A percentile compares a stretch with the other conserved stretches of the same genome.
Conservation (phyloP, 1,140 invertebrate species). For the Ceratina calcarata region DNA sequence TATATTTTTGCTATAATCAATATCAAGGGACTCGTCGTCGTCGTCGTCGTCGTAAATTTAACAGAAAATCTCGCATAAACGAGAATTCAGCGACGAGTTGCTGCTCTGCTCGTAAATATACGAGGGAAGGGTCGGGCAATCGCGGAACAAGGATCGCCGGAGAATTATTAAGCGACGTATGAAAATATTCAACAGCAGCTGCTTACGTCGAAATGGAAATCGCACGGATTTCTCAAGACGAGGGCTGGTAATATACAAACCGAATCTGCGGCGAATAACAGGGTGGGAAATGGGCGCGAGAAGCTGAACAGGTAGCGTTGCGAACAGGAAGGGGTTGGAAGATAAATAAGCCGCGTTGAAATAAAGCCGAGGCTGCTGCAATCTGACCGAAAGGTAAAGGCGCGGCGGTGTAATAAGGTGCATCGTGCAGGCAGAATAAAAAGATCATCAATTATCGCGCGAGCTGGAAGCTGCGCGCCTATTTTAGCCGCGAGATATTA, state of each 20-base stretch:
- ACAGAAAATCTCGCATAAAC: not conserved
- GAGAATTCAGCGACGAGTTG: not conserved
- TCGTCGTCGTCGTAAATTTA: not conserved
- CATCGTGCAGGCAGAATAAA: constrained; percentile 69
- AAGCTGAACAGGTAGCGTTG: not conserved
- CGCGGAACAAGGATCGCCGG: not conserved
- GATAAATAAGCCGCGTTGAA: constrained; percentile 60
- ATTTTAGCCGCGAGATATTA: constrained; percentile 73
- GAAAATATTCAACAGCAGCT: constrained; percentile 44
- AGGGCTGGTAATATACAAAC: constrained; percentile 51
- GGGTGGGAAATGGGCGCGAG: not conserved
- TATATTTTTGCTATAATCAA: too few relatives aligned
- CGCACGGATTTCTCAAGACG: constrained; percentile 42
- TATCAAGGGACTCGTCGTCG: not conserved
- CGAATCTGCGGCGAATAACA: constrained; percentile 50
- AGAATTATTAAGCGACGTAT: constrained; percentile 40
- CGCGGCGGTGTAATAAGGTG: constrained; percentile 64
- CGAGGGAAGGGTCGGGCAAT: too few relatives aligned
- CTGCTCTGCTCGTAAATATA: not conserved
- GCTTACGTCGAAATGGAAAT: constrained; percentile 56
- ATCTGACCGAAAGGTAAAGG: constrained; percentile 57
- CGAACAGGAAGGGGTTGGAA: not conserved
- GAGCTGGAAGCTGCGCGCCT: constrained; percentile 36
- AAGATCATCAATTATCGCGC: constrained; percentile 75
- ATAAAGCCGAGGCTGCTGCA: constrained; percentile 57